Conservation (phyloP, 2,888 invertebrate species). For the Salpingus planirostris region DNA sequence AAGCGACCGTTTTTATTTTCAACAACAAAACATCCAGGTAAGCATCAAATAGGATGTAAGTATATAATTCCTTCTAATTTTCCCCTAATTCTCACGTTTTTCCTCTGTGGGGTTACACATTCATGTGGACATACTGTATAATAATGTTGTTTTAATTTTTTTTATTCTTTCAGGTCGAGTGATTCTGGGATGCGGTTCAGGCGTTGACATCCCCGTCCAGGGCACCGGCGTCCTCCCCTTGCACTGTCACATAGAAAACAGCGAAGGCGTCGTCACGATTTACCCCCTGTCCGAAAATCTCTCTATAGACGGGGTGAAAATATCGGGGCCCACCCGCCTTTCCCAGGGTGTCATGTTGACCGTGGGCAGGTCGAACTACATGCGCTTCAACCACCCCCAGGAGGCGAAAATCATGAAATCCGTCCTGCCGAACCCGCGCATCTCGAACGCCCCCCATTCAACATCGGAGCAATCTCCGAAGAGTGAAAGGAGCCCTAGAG, state of each 20-base stretch:
- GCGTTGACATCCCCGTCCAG: conserved; percentile 74
- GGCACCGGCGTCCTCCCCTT: conserved; percentile 78
- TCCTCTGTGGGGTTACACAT: too few species aligned
- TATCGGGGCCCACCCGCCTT: conserved; percentile 64
- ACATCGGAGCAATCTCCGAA: too few species aligned
- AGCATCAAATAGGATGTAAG: conserved; percentile 5
- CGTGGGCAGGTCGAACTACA: conserved; percentile 82
- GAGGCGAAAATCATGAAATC: conserved; percentile 83
- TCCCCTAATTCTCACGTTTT: too few species aligned
- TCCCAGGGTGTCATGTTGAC: conserved; percentile 88
- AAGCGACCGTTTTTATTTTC: too few species aligned
- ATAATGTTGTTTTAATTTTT: too few species aligned
- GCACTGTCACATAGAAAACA: conserved; percentile 83
- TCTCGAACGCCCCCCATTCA: conserved; percentile 74
- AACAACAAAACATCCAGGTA: too few species aligned
- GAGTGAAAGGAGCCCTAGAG: conserved; percentile 31
- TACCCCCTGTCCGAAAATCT: conserved; percentile 52
- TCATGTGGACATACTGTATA: too few species aligned
- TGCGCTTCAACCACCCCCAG: conserved; percentile 87
- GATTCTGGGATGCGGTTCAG: conserved; percentile 67
- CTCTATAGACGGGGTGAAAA: conserved; percentile 63
- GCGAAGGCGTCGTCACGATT: conserved; percentile 75
- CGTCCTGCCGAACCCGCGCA: conserved; percentile 65
- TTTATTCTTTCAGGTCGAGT: conserved; percentile 60
- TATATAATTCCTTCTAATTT: too few species aligned